Evolutionary conservation across 2,888 invertebrate species (phyloP).

Genomic region (Apeira syringaria): DNA sequence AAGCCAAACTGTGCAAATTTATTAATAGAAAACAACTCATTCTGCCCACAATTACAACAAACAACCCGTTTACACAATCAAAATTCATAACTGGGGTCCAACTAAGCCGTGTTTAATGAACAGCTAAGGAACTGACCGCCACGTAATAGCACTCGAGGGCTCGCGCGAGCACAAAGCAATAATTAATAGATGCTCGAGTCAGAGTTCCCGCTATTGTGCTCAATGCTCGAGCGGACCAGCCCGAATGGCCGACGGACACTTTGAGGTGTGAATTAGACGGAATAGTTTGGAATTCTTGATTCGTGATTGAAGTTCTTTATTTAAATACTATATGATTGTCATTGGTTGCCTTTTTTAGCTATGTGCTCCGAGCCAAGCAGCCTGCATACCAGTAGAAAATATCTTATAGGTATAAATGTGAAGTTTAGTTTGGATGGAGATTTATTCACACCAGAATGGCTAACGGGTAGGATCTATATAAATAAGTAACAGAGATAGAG

Average conservation of each 20-base stretch:
- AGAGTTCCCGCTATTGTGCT: conserved; percentile 52
- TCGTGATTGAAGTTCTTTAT: background rate
- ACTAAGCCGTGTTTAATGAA: conserved; percentile 72
- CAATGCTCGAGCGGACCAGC: conserved; percentile 4
- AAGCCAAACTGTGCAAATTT: too few species aligned
- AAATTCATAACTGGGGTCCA: conserved; percentile 46
- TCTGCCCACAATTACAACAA: conserved; percentile 12
- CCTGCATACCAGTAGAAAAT: too few species aligned
- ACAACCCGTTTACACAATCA: conserved; percentile 28
- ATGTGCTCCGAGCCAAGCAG: too few species aligned
- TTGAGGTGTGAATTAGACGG: conserved; percentile 61
- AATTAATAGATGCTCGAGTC: conserved; percentile 80
- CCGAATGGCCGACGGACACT: conserved; percentile 52
- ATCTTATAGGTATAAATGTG: too few species aligned
- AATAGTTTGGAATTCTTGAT: conserved; percentile 42
- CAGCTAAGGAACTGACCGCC: conserved; percentile 79
- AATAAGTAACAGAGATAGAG: too few species aligned
- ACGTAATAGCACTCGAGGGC: conserved; percentile 72
- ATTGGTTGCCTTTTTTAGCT: too few species aligned
- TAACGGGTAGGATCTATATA: too few species aligned
- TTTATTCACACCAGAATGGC: too few species aligned
- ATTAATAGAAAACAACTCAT: background rate
- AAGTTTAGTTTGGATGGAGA: too few species aligned
- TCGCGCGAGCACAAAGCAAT: conserved; percentile 73
- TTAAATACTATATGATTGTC: too few species aligned